Conservation (phyloP, 1,140 invertebrate genomes). For the Lepidostoma basale region DNA sequence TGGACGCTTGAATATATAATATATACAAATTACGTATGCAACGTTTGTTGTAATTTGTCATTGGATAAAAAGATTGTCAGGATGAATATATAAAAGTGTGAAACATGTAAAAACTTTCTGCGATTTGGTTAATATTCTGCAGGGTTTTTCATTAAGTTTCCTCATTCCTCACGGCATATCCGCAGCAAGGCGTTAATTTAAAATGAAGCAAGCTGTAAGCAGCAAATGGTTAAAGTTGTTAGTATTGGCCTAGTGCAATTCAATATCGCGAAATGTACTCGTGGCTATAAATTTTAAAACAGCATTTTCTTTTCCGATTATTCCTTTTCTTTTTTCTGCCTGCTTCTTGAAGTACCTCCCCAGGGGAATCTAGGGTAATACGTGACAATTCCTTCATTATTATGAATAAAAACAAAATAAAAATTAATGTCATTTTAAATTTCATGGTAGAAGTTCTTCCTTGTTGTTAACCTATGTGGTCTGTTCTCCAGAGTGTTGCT, state of each 20-base stretch:
- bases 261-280: slow-evolving; percentile 45
- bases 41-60: no score
- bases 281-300: slow-evolving; percentile 46
- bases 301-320: slow-evolving; percentile 46
- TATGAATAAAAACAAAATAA: no score
- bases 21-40: no score
- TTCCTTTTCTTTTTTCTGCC: slow-evolving; percentile 41
- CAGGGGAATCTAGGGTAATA: neutral
- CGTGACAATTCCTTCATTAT: no score
- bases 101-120: no score
- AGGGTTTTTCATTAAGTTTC: neutral
- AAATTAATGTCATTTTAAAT: no score
- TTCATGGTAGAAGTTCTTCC: no score
- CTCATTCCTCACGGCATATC: neutral
- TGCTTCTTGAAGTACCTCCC: slow-evolving; percentile 4
- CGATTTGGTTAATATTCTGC: no score
- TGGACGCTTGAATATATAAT: no score
- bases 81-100: no score
- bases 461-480: neutral
- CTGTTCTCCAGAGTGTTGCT: neutral
- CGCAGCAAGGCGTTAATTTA: neutral
- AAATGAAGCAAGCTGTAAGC: neutral
- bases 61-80: no score
- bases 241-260: slow-evolving; percentile 42
- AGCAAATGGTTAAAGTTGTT: slow-evolving; percentile 19